Evolutionary conservation across 2,888 invertebrate genomes (phyloP).

Genomic region (Choreutis nemorana): DNA sequence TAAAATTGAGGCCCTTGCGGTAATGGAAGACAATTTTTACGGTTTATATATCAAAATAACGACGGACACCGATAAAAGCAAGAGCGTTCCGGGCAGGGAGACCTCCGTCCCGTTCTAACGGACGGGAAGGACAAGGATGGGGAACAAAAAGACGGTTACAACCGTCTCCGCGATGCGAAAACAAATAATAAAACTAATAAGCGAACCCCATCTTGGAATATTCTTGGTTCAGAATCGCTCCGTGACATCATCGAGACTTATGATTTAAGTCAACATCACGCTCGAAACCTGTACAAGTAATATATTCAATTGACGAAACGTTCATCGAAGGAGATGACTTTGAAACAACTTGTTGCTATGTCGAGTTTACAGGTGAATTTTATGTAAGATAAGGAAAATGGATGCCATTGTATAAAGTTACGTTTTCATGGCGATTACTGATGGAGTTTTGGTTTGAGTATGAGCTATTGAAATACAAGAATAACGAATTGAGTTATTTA

Average conservation of each 20-base stretch:
- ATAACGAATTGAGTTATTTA: too few relatives aligned
- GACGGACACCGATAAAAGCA: slow-evolving; percentile 4
- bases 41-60: slow-evolving; percentile 3
- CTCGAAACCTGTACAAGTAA: slow-evolving; percentile 22
- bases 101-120: slow-evolving; percentile 26
- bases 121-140: slow-evolving; percentile 32
- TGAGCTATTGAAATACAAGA: too few relatives aligned
- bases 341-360: slow-evolving; percentile 32
- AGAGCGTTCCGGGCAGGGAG: slow-evolving; percentile 8
- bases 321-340: slow-evolving; percentile 16
- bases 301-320: slow-evolving; percentile 30
- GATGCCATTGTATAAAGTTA: too few relatives aligned
- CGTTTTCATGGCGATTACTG: too few relatives aligned
- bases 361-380: slow-evolving; percentile 15
- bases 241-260: slow-evolving; percentile 60
- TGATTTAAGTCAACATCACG: slow-evolving; percentile 47
- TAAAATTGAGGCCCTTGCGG: slow-evolving; percentile 7
- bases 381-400: too few relatives aligned
- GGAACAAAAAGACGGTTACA: slow-evolving; percentile 47
- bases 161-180: slow-evolving; percentile 49
- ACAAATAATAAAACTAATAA: slow-evolving; percentile 50
- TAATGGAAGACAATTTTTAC: slow-evolving; percentile 10
- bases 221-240: too few relatives aligned
- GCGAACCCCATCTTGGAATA: slow-evolving; percentile 40
- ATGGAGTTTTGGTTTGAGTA: too few relatives aligned